Conservation (phyloP, 2,888 invertebrate genomes). For the Torymus aiolomorphi region DNA sequence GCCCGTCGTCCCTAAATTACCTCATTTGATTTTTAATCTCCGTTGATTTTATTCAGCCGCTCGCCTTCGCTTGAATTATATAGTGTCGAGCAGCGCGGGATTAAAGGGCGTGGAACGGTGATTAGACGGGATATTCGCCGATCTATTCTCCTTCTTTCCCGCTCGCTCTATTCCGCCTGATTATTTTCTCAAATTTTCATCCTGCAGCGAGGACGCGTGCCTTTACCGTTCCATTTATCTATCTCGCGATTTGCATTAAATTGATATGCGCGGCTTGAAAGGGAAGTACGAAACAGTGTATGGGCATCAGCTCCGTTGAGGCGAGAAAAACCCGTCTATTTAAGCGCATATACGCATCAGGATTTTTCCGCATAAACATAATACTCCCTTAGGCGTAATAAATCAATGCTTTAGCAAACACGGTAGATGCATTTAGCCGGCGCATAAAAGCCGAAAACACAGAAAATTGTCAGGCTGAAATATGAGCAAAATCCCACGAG, state of each 20-base stretch:
- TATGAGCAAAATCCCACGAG: constrained; percentile 28
- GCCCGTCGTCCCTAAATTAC: constrained; percentile 29
- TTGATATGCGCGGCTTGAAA: too few relatives aligned
- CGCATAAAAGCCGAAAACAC: constrained; percentile 22
- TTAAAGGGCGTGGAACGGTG: constrained; percentile 1
- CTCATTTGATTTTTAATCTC: constrained; percentile 49
- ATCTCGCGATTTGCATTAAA: too few relatives aligned
- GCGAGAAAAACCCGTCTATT: too few relatives aligned
- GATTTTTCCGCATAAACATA: not conserved
- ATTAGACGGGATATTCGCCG: not conserved
- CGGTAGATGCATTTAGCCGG: constrained; percentile 7
- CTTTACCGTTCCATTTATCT: too few relatives aligned
- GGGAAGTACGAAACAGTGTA: too few relatives aligned
- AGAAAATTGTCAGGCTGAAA: constrained; percentile 38
- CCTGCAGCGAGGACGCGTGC: too few relatives aligned
- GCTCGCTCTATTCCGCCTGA: too few relatives aligned
- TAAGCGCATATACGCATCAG: too few relatives aligned
- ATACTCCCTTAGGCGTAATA: constrained; percentile 2
- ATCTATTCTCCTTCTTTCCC: too few relatives aligned
- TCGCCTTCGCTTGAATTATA: not conserved
- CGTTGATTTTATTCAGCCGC: constrained; percentile 6
- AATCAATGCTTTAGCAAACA: constrained; percentile 38
- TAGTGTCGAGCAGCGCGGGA: not conserved
- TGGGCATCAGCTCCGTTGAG: too few relatives aligned
- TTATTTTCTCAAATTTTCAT: too few relatives aligned